Evolutionary conservation across 2,888 invertebrate genomes (phyloP).

Genomic region (Andrena hattorfiana): DNA sequence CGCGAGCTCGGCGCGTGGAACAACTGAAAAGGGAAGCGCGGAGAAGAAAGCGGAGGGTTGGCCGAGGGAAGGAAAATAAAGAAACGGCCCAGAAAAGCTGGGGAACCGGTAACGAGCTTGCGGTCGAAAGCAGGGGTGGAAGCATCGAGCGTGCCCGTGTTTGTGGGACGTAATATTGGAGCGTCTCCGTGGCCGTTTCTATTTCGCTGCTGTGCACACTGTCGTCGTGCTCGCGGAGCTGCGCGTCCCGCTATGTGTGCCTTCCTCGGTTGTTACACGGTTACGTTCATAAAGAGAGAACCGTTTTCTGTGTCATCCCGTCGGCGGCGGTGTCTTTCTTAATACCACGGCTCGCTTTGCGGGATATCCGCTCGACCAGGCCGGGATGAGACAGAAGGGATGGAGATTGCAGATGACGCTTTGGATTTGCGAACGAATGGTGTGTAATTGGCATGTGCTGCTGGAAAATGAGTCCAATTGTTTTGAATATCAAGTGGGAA

Average conservation of each 20-base stretch:
- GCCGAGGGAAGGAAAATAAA: slow-evolving; percentile 25
- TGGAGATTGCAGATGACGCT: background rate
- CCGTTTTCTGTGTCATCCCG: slow-evolving; percentile 37
- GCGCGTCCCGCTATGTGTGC: slow-evolving; percentile 37
- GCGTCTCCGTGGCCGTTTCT: slow-evolving; percentile 21
- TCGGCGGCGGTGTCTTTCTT: slow-evolving; percentile 23
- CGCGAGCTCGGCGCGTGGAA: slow-evolving; percentile 6
- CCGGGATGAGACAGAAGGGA: background rate
- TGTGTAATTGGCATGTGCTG: no score
- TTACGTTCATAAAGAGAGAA: slow-evolving; percentile 33
- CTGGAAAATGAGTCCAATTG: no score
- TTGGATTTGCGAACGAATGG: no score
- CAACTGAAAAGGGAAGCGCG: slow-evolving; percentile 32
- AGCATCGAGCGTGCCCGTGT: slow-evolving; percentile 39
- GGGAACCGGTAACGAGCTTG: slow-evolving; percentile 59
- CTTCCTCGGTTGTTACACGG: slow-evolving; percentile 26
- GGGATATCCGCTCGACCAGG: background rate
- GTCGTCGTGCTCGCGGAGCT: background rate
- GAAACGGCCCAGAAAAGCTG: slow-evolving; percentile 36
- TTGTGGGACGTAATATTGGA: slow-evolving; percentile 52
- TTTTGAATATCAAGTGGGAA: no score
- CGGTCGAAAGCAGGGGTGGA: slow-evolving; percentile 46
- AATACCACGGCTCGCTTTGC: slow-evolving; percentile 2
- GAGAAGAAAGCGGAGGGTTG: slow-evolving; percentile 12
- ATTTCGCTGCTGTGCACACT: slow-evolving; percentile 2